A percentile compares a stretch with the other conserved stretches of the same genome.
Evolutionary conservation across 2,797 vertebrate genomes (phyloP).

Genomic region (Notoglanidium macrostoma): DNA sequence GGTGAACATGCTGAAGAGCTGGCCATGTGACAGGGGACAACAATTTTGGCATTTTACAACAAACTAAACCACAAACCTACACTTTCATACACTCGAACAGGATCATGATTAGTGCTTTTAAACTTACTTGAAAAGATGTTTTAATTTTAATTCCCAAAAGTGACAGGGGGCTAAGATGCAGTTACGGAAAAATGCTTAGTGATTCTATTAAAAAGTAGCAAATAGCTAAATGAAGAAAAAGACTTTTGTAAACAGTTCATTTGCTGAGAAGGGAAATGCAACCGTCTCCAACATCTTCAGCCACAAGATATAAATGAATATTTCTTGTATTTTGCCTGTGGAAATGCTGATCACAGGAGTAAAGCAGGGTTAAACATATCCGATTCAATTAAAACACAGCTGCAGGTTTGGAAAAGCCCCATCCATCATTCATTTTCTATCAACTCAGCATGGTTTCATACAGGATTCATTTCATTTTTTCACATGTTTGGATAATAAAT

Average conservation of each 20-base stretch:
- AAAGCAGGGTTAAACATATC: background rate
- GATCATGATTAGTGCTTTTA: background rate
- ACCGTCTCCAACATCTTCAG: background rate
- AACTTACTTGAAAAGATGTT: background rate
- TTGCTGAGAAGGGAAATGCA: background rate
- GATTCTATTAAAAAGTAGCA: background rate
- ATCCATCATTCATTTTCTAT: background rate
- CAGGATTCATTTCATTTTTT: background rate
- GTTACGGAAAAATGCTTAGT: too few relatives aligned
- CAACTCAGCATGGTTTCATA: background rate
- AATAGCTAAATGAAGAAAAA: background rate
- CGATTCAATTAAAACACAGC: background rate
- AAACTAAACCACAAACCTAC: background rate
- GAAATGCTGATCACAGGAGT: background rate
- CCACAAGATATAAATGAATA: background rate
- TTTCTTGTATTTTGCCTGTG: background rate
- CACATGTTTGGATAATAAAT: too few relatives aligned
- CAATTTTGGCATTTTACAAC: background rate
- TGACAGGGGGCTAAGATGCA: background rate
- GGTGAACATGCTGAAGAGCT: conserved; percentile 12
- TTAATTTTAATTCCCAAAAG: background rate
- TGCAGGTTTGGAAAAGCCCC: background rate
- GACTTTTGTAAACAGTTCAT: background rate
- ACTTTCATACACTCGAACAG: background rate
- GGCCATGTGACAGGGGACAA: background rate